These are phyloP conservation scores for Drosophila ustulata DNA, from an alignment of 2,888 invertebrate species.

Conservation along the genomic window DNA sequence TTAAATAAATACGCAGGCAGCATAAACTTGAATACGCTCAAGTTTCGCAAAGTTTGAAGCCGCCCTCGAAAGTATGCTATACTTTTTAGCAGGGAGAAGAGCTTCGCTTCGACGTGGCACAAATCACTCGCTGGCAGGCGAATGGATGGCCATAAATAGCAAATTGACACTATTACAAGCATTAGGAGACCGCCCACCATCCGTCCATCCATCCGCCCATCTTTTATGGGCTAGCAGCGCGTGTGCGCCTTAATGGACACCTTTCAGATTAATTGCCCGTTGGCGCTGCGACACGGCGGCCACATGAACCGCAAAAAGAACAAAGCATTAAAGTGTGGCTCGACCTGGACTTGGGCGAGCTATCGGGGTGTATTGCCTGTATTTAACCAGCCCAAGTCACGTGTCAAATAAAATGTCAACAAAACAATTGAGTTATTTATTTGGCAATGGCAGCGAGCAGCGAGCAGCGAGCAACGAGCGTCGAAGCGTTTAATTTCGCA, in stretches of 20 bases:
- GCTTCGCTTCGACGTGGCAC: constrained; percentile 39
- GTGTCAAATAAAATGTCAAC: constrained; percentile 85
- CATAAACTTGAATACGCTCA: not conserved
- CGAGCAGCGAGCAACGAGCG: constrained; percentile 36
- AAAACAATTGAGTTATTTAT: constrained; percentile 85
- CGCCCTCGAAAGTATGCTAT: constrained; percentile 15
- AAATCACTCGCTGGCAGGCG: constrained; percentile 62
- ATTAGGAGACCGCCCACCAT: constrained; percentile 30
- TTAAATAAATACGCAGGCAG: constrained; percentile 41
- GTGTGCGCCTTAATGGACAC: constrained; percentile 78
- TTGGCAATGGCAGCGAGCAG: constrained; percentile 49
- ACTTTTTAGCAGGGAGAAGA: constrained; percentile 5
- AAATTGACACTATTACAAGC: constrained; percentile 77
- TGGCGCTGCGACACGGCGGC: constrained; percentile 57
- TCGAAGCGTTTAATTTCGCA: constrained; percentile 69
- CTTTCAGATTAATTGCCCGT: constrained; percentile 82
- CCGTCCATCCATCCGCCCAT: constrained; percentile 9
- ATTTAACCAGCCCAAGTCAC: constrained; percentile 83
- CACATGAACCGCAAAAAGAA: constrained; percentile 82
- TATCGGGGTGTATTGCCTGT: constrained; percentile 33
- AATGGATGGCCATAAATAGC: constrained; percentile 67
- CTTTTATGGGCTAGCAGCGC: constrained; percentile 60
- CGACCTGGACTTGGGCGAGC: constrained; percentile 1
- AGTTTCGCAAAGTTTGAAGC: not conserved
- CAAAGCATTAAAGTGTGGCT: constrained; percentile 67